Conservation (phyloP, 2,797 vertebrate genomes). For the Cossypha caffra region DNA sequence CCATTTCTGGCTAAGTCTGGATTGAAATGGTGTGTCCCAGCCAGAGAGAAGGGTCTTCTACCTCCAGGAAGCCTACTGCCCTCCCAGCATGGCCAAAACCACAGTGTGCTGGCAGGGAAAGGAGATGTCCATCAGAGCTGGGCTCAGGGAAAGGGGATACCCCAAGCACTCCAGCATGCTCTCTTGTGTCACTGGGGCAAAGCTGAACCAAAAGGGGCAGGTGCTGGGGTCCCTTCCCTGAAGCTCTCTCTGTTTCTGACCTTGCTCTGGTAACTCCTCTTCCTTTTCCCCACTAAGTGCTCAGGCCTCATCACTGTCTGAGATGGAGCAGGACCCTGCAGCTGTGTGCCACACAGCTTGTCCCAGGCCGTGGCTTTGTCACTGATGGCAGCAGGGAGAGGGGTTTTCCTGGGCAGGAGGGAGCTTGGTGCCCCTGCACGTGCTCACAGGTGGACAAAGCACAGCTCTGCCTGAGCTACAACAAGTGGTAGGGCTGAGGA, state of each 20-base stretch:
- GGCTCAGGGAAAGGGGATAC: not conserved
- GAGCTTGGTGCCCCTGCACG: accelerated
- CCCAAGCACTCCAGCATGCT: accelerated
- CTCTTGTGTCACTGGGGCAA: not conserved
- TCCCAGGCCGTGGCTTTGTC: not conserved
- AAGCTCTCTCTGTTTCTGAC: not conserved
- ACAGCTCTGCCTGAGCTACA: not conserved
- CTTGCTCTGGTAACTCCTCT: not conserved
- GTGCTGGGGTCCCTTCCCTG: not conserved
- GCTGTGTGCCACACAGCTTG: not conserved
- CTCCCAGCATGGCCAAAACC: not conserved
- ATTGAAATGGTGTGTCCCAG: not conserved
- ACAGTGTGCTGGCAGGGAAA: not conserved
- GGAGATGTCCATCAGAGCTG: accelerated
- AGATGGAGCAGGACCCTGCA: not conserved
- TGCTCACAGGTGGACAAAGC: not conserved
- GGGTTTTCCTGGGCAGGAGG: not conserved
- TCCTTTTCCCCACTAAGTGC: not conserved
- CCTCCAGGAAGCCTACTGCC: not conserved
- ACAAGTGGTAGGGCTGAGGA: not conserved
- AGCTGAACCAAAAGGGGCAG: not conserved
- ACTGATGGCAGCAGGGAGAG: not conserved
- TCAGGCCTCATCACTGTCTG: not conserved
- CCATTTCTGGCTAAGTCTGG: not conserved
- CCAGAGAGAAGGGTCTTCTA: not conserved